phyloP scores from a whole-genome alignment of 2,888 invertebrate genomes.

The Hypsopygia costalis region DNA sequence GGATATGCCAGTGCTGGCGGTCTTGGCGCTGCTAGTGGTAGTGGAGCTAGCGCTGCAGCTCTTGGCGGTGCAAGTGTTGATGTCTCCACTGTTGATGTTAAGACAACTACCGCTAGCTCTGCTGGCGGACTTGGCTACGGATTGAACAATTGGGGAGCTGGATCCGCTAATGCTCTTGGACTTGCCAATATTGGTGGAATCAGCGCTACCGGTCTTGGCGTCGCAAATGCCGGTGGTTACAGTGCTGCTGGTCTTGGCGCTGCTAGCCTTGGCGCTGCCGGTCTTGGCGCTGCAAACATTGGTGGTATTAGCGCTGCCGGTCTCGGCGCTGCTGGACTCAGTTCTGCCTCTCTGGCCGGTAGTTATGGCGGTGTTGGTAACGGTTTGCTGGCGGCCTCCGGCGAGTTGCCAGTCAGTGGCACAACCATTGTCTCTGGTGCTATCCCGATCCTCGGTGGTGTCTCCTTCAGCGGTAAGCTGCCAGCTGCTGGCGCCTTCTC shows the following conservation, averaged over 20 bases:
- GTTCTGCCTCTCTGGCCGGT: slow-evolving; percentile 17
- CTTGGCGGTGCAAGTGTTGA: too few species aligned
- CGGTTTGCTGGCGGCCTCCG: slow-evolving; percentile 6
- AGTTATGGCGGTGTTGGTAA: slow-evolving; percentile 14
- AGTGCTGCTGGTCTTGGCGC: too few species aligned
- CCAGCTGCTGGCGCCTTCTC: slow-evolving; percentile 41
- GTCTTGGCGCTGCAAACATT: slow-evolving; percentile 3
- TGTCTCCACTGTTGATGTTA: too few species aligned
- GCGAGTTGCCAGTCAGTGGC: slow-evolving; percentile 21
- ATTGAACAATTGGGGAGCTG: too few species aligned
- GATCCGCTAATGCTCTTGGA: too few species aligned
- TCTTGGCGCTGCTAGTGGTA: too few species aligned
- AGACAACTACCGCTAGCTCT: too few species aligned
- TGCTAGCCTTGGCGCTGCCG: neutral
- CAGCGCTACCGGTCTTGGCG: too few species aligned
- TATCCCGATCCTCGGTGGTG: slow-evolving; percentile 40
- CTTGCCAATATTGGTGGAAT: neutral
- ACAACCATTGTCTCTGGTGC: slow-evolving; percentile 33
- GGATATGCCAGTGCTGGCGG: too few species aligned
- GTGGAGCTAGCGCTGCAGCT: too few species aligned
- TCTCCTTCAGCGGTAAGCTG: slow-evolving; percentile 38
- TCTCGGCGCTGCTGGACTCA: slow-evolving; percentile 4
- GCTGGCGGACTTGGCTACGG: too few species aligned
- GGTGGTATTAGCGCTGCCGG: slow-evolving; percentile 1
- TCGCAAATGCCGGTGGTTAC: too few species aligned